phyloP scores from a whole-genome alignment of 2,888 invertebrate genomes.

The Plagiodera versicolora region DNA sequence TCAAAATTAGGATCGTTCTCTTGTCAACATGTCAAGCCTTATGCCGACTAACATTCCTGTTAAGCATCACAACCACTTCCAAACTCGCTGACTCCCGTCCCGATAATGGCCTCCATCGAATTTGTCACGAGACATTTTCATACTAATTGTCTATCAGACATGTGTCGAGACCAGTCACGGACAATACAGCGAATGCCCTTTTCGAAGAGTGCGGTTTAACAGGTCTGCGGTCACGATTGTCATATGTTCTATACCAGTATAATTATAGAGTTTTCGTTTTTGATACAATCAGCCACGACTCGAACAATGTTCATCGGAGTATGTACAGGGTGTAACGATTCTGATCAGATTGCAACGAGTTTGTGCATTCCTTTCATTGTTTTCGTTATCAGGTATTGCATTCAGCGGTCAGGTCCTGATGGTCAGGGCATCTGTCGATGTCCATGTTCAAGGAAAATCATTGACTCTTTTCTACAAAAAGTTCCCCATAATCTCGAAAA shows the following conservation, averaged over 20 bases:
- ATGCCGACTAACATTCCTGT: conserved; percentile 44
- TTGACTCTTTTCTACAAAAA: background rate
- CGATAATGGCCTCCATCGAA: conserved; percentile 39
- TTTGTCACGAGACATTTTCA: conserved; percentile 50
- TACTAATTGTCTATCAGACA: conserved; percentile 51
- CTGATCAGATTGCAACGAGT: conserved; percentile 25
- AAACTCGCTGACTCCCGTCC: conserved; percentile 28
- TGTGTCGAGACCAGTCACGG: conserved; percentile 48
- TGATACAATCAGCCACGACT: conserved; percentile 33
- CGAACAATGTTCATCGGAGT: conserved; percentile 27
- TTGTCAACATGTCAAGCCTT: conserved; percentile 55
- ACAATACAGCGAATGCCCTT: conserved; percentile 47
- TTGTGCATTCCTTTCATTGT: conserved; percentile 27
- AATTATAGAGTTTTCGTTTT: conserved; percentile 33
- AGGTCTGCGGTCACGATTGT: conserved; percentile 49
- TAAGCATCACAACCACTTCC: conserved; percentile 34
- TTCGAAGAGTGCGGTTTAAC: conserved; percentile 48
- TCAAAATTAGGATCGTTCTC: conserved; percentile 46
- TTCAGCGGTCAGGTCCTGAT: background rate
- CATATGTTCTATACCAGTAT: conserved; percentile 43
- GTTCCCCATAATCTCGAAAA: too few relatives aligned
- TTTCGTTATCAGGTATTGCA: conserved; percentile 15
- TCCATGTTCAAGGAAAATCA: too few relatives aligned
- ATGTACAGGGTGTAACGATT: conserved; percentile 28
- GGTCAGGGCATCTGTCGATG: too few relatives aligned